Evolutionary conservation across 1,140 invertebrate species (phyloP), one percentile per base, ranked within the genome.

Genomic region (Planococcus citri): DNA sequence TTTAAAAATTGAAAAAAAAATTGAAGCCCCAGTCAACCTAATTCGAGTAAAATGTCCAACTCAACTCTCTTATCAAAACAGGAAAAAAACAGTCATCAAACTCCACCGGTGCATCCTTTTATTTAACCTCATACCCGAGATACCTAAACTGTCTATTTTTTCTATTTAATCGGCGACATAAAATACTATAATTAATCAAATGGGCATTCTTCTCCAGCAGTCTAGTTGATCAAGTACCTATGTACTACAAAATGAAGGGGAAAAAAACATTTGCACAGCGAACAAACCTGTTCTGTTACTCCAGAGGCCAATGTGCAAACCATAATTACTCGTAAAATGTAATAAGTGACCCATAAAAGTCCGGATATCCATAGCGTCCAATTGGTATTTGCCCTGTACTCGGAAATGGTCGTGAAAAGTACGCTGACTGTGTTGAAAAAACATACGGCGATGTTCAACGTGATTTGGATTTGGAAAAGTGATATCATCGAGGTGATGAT

Each of bases 361-460:
- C 27, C 51, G 2, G 61, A 14, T 21, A 69, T 22, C 17, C 60
- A 58, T n/a, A 67, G 17, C 0, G 37, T 17, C 3, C 29, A 20
- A 1, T 58, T 27, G 6, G 68, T 27, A 10, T 69, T 61, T 1
- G 37, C 22, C 22, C 67, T 69, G 17, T 69, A 67, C 3, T 68
- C 68, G 14, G 71, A 71, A 10, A 71, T 61, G 29, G 58, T 67
- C 20, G 41, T 51, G 20, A 71, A 71, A 20, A 71, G 37, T n/a
- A 57, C 71, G 20, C 68, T 69, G 12, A 71, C 37, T 14, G 71
- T 67, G 27, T 69, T 71, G 27, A 71, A 71, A 58, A 71, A 41
- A 33, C 69, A 64, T 27, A 68, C 68, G 2, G 8, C 20, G 9
- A 57, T 0, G 25, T 71, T 71, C 1, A 69, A 21, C 29, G 69